Base-by-base conservation (phyloP, 2,888 invertebrate species). In the Drosophila stalkeri region DNA sequence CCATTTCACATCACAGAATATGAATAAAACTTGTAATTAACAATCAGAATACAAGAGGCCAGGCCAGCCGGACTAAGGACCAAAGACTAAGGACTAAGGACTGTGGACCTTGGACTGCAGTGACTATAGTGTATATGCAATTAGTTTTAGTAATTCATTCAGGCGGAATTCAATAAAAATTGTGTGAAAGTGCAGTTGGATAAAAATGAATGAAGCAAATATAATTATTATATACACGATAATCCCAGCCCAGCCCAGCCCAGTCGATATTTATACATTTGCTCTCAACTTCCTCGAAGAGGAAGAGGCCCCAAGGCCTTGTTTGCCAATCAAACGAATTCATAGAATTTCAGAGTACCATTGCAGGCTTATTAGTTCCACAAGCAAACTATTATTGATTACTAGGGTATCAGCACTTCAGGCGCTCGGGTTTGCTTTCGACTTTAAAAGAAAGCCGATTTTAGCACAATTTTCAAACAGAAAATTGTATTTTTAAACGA, bases 401-500 rank as follows among this genome's bases (percentile, higher is more conserved):
- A 20, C 14, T 12, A 33, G 33, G 12, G 31, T 18, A 33, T 18
- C 18, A 35, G 20, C 52, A 3, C 12, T 2, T 35, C 20, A 8
- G 35, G 35, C 35, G 20, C 18, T 33, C 18, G 14, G 7, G 6
- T 27, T 27, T 27, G 18, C 18, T 23, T 16, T 16, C 46, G 14
- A 51, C 6, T 12, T 20, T 16, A 39, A 52, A 52, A 20, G 20
- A 14, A 51, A 27, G 3, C 31, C 31, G 49, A 49, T 37, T 39
- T 39, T 54, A 39, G 54, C 54, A 23, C 54, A 39, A 31, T 41
- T 41, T 41, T 12, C 39, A 31, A 56, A 56, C 8, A 4, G 31
- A 56, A 41, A 56, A 41, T 18, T 56, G 41, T 41, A 31, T 41
- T 56, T 56, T 41, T 14, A 18, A 56, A n/a, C 44, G 20, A 39